These are phyloP conservation scores for Ophiothrix spiculata DNA, from an alignment of 35 echinoderm and acorn worm species.

Conservation along the genomic window DNA sequence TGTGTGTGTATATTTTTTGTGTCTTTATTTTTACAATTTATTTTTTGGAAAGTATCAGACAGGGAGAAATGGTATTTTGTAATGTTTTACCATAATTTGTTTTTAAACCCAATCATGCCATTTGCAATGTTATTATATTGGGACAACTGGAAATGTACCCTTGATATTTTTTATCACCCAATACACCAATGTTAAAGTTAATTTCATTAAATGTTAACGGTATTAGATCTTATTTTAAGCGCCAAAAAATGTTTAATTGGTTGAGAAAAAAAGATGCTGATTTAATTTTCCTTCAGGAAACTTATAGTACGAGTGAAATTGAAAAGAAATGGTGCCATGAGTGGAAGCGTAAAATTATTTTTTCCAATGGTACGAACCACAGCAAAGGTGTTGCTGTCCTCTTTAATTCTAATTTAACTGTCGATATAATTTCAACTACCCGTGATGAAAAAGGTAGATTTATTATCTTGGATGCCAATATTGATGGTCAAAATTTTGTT, in stretches of 20 bases:
- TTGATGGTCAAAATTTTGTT: background rate
- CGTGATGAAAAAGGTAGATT: background rate
- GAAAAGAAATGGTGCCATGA: background rate
- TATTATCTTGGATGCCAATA: background rate
- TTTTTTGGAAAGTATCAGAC: too few relatives aligned
- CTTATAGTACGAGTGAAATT: background rate
- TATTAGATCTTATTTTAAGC: conserved; percentile 16
- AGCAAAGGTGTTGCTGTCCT: conserved; percentile 29
- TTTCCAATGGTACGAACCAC: background rate
- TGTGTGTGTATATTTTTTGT: too few relatives aligned
- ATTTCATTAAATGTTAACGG: conserved; percentile 44
- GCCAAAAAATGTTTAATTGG: conserved; percentile 34
- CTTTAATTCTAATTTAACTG: too few relatives aligned
- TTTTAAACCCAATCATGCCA: too few relatives aligned
- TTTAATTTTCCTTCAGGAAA: conserved; percentile 43
- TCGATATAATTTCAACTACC: background rate
- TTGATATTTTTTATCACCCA: background rate
- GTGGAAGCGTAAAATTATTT: background rate
- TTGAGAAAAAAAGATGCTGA: conserved; percentile 12
- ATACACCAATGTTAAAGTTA: background rate
- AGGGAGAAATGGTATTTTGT: too few relatives aligned
- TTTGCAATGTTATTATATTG: too few relatives aligned
- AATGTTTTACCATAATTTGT: too few relatives aligned
- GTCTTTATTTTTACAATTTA: too few relatives aligned
- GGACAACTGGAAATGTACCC: too few relatives aligned